phyloP scores from a whole-genome alignment of 1,140 invertebrate species.

The Drosophila novamexicana region DNA sequence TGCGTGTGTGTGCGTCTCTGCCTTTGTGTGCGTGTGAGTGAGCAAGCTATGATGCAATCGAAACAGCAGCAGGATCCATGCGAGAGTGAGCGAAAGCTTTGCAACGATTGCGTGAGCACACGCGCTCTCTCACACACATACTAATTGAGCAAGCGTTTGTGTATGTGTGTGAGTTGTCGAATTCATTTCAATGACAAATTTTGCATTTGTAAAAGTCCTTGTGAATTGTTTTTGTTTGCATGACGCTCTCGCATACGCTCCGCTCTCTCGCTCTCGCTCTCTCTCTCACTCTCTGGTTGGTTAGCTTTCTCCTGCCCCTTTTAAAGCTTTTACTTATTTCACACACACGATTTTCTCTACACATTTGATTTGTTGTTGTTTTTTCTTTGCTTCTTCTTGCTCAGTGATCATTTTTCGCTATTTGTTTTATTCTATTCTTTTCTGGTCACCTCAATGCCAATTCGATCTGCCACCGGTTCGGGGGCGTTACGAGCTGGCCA shows the following conservation, averaged over 20 bases:
- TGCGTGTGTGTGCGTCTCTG: constrained; percentile 18
- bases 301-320: neutral
- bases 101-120: constrained; percentile 54
- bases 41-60: constrained; percentile 76
- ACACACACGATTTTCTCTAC: constrained; percentile 56
- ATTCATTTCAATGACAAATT: constrained; percentile 74
- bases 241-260: neutral
- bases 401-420: constrained; percentile 75
- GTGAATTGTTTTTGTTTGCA: constrained; percentile 32
- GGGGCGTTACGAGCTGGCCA: constrained; percentile 23
- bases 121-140: constrained; percentile 19
- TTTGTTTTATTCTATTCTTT: constrained; percentile 69
- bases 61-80: constrained; percentile 45
- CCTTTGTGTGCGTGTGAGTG: constrained; percentile 31
- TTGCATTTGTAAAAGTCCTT: constrained; percentile 53
- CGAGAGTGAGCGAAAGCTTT: constrained; percentile 46
- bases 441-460: constrained; percentile 78
- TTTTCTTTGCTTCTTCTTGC: constrained; percentile 56
- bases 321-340: constrained; percentile 64
- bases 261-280: constrained; percentile 5
- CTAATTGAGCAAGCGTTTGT: constrained; percentile 7
- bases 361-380: constrained; percentile 23
- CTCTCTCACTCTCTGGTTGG: constrained; percentile 17
- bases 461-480: constrained; percentile 66
- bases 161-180: constrained; percentile 42